Conservation (phyloP, 1,140 invertebrate species). For the Drosophila nasuta region DNA sequence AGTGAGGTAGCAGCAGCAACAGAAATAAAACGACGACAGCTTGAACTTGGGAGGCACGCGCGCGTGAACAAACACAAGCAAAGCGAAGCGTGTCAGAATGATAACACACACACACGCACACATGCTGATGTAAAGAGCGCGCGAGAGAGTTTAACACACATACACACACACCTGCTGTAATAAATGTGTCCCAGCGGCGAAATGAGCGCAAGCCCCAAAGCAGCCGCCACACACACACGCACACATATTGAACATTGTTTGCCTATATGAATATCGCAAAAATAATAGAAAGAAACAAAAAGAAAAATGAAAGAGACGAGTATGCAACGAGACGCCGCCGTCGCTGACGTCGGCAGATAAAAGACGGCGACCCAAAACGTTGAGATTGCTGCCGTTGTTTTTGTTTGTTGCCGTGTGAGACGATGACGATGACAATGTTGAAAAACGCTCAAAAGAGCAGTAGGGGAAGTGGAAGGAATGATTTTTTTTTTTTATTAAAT, state of each 20-base stretch:
- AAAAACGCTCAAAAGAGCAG: slow-evolving; percentile 43
- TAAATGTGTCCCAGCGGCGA: slow-evolving; percentile 58
- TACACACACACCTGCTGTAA: neutral
- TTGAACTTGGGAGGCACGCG: slow-evolving; percentile 81
- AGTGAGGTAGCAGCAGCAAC: slow-evolving; percentile 10
- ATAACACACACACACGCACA: slow-evolving; percentile 57
- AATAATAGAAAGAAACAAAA: slow-evolving; percentile 2
- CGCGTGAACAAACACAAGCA: slow-evolving; percentile 77
- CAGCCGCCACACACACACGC: slow-evolving; percentile 26
- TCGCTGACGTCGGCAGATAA: slow-evolving; percentile 60
- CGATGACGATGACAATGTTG: slow-evolving; percentile 48
- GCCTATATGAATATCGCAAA: slow-evolving; percentile 57
- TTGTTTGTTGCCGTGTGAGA: slow-evolving; percentile 22
- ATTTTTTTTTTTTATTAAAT: slow-evolving; percentile 7
- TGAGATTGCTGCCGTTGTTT: slow-evolving; percentile 23
- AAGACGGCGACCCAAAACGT: slow-evolving; percentile 42
- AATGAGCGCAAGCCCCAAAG: slow-evolving; percentile 56
- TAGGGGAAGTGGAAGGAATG: neutral
- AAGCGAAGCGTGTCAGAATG: slow-evolving; percentile 79
- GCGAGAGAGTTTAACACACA: slow-evolving; percentile 9
- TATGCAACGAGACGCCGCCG: slow-evolving; percentile 41
- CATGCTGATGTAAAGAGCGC: neutral
- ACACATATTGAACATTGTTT: slow-evolving; percentile 39
- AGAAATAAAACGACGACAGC: slow-evolving; percentile 38
- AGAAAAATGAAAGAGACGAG: slow-evolving; percentile 7